These are phyloP conservation scores for Lethenteron camtschaticum DNA, from an alignment of 2,113 vertebrate genomes.

Conservation along the genomic window DNA sequence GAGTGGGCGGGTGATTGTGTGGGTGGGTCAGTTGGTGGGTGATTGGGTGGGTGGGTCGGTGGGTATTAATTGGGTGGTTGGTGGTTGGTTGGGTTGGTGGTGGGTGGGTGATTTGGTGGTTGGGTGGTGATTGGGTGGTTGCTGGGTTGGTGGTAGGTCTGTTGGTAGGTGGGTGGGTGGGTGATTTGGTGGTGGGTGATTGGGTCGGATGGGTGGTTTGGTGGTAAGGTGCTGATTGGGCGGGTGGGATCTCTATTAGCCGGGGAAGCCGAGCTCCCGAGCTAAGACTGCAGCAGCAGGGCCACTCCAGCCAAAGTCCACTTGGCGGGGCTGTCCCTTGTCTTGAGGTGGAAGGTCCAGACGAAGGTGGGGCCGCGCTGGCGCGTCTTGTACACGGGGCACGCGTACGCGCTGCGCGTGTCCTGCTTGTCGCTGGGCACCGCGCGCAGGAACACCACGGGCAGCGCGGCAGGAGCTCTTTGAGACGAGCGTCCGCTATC, in stretches of 20 bases:
- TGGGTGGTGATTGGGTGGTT: too few species aligned
- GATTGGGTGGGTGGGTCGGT: too few species aligned
- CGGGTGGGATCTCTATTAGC: background rate
- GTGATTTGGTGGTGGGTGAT: conserved; percentile 3
- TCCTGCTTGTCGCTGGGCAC: conserved; percentile 55
- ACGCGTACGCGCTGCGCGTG: conserved; percentile 30
- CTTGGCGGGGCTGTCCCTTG: conserved; percentile 55
- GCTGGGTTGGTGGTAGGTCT: too few species aligned
- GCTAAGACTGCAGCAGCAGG: conserved; percentile 49
- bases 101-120: too few species aligned
- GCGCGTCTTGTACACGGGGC: conserved; percentile 66
- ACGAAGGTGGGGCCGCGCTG: conserved; percentile 65
- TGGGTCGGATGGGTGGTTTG: fast-evolving
- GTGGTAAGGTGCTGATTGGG: background rate
- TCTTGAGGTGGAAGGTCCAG: conserved; percentile 84
- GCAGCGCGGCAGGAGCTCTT: conserved; percentile 60
- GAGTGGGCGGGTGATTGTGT: too few species aligned
- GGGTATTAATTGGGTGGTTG: too few species aligned
- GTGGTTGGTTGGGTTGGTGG: too few species aligned
- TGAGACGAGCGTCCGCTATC: conserved; percentile 45
- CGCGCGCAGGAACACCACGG: conserved; percentile 60
- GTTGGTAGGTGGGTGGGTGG: background rate
- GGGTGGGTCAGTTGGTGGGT: too few species aligned
- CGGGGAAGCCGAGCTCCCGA: background rate
- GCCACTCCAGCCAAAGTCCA: conserved; percentile 79